Base-by-base conservation (phyloP, 92 coral and sea anemone species). In the Epizoanthus illoricatus region DNA sequence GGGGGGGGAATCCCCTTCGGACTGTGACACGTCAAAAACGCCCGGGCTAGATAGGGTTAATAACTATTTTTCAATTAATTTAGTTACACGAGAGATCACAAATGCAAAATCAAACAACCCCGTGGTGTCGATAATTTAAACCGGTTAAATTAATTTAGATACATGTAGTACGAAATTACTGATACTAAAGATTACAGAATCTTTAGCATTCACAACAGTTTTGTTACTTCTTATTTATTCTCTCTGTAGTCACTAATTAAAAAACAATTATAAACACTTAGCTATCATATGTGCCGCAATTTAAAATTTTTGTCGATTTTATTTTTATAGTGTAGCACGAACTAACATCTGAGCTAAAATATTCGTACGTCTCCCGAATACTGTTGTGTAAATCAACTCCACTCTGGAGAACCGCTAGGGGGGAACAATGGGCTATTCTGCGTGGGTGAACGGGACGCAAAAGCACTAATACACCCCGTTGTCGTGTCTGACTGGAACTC, bases 401-500 rank as follows among this genome's bases (percentile, higher is more conserved):
- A 89, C 60, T 89, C 92, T 11, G 92, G 93, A 24, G 97, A 93
- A 64, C 94, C 91, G 60, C 92, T 86, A 12, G 97, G 92, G 24
- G 94, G 97, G 84, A 93, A 90, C 74, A 88, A 55, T 47, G 97
- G 92, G 82, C 89, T 86, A 45, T 73, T 86, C 65, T 90, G 94
- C 20, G 89, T 71, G 23, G 97, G 89, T 74, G 92, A 88, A 67
- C 86, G 86, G 56, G 97, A 93, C 18, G 97, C 92, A 59, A 93
- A 93, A 18, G 97, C 97, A 76, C 90, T 93, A 49, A 93, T 90
- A 79, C 94, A 90, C 40, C 94, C 97, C 78, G 86, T 94, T 49
- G 91, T 84, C 55, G 86, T 88, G 75, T 93, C 97, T 11, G 97
- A 93, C 72, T 90, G 86, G 75, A 93, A 93, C 76, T 93, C 94